A percentile compares a stretch with the other conserved stretches of the same genome.
phyloP scores from a whole-genome alignment of 2,797 vertebrate species.

The Paratrypauchen microcephalus region DNA sequence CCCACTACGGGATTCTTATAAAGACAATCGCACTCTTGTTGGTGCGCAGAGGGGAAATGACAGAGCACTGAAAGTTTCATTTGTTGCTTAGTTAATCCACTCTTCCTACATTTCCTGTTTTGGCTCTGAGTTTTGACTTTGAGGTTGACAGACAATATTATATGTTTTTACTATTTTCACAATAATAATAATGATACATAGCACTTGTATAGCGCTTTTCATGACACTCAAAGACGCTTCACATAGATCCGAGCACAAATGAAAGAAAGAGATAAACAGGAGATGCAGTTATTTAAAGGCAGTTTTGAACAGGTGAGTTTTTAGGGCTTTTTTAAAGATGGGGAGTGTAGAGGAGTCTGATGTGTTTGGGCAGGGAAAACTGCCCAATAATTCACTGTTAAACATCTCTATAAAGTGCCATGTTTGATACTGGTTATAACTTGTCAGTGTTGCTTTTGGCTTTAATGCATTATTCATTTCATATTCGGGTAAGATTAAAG shows the following conservation, averaged over 20 bases:
- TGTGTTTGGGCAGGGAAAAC: no score
- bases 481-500: background rate
- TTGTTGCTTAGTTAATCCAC: conserved; percentile 8
- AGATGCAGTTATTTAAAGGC: no score
- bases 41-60: conserved; percentile 27
- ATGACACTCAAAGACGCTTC: no score
- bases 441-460: background rate
- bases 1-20: conserved; percentile 36
- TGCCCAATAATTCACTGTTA: background rate
- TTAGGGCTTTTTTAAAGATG: no score
- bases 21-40: conserved; percentile 62
- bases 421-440: background rate
- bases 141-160: conserved; percentile 11
- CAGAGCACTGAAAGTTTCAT: conserved; percentile 36
- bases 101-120: background rate
- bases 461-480: background rate
- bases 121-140: conserved; percentile 15
- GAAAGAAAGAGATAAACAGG: no score
- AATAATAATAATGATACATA: no score
- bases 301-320: no score
- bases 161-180: background rate
- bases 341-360: no score
- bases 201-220: no score
- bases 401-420: background rate
- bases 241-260: no score